Evolutionary conservation across 2,888 invertebrate genomes (phyloP), one percentile per base, ranked within the genome.

Genomic region (Alentia gelatinosa): DNA sequence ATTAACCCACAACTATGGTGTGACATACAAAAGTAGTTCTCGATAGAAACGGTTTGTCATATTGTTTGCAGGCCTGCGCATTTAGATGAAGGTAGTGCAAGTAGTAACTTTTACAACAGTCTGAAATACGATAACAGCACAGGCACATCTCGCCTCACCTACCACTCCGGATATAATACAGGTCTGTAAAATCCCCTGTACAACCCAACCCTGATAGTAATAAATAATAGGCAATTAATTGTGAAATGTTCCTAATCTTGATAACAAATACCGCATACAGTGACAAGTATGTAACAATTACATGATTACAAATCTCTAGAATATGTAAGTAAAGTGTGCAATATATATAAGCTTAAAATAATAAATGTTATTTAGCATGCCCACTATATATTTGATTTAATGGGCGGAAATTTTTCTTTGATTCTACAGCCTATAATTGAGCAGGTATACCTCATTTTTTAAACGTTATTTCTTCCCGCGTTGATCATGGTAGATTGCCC

Each of bases 21-120:
- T 68, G 68, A n/a, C 68, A 1, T 26, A n/a, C 30, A n/a, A 68
- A 68, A 30, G 68, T 68, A 68, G 68, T 68, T 68, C 3, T 12
- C 19, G 30, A 68, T 68, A 30, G 68, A 30, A 68, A n/a, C 68
- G 68, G 12, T 68, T 12, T 68, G 68, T 39, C 79, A 35, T 79
- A n/a, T 39, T 79, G 37, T 39, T 90, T 90, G n/a, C 90, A 90
- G 90, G 42, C 68, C 90, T 26, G 40, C 37, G n/a, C 47, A 47
- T 47, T 40, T 47, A 35, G 33, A 40, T 75, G 83, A 83, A 15
- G 42, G 86, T 56, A 75, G 47, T 47, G 1, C 33, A 9, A 79
- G 91, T 40, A 39, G 37, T 33, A 94, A 94, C 92, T 95, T 95
- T 91, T 94, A 94, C 92, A 93, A 94, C 92, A 94, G 93, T 92